These are phyloP conservation scores for Astropecten irregularis DNA, from an alignment of 53 echinoderm and acorn worm species.

Conservation along the genomic window DNA sequence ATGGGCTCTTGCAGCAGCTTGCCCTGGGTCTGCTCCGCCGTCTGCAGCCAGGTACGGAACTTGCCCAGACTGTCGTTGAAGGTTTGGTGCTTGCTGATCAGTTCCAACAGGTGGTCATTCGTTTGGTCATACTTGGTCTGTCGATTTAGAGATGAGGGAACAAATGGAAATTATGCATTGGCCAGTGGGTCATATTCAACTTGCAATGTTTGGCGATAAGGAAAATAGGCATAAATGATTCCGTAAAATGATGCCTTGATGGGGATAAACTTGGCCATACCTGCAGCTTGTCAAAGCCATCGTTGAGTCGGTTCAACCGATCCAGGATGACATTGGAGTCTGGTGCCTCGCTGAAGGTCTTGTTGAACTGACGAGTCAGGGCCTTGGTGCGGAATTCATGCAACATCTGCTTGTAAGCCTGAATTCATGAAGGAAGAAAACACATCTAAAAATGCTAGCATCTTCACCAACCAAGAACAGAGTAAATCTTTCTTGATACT, in stretches of 20 bases:
- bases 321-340: conserved; percentile 83
- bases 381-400: conserved; percentile 83
- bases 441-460: conserved; percentile 2
- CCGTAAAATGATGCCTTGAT: too few species aligned
- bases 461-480: too few species aligned
- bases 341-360: conserved; percentile 92
- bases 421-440: background rate
- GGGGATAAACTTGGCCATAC: too few species aligned
- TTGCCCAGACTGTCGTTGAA: conserved; percentile 79
- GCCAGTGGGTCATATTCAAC: conserved; percentile 51
- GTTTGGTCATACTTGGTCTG: conserved; percentile 61
- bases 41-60: conserved; percentile 78
- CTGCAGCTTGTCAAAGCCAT: conserved; percentile 71
- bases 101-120: conserved; percentile 61
- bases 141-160: background rate
- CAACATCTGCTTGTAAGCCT: conserved; percentile 90
- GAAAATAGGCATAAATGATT: too few species aligned
- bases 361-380: conserved; percentile 95
- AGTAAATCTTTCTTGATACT: too few species aligned
- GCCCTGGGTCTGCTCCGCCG: conserved; percentile 81
- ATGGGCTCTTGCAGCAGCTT: conserved; percentile 87
- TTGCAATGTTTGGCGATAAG: too few species aligned
- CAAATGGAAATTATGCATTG: background rate
- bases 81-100: conserved; percentile 85
- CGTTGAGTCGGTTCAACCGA: conserved; percentile 72